Conservation (phyloP, 1,140 invertebrate genomes). For the Drosophila elegans region DNA sequence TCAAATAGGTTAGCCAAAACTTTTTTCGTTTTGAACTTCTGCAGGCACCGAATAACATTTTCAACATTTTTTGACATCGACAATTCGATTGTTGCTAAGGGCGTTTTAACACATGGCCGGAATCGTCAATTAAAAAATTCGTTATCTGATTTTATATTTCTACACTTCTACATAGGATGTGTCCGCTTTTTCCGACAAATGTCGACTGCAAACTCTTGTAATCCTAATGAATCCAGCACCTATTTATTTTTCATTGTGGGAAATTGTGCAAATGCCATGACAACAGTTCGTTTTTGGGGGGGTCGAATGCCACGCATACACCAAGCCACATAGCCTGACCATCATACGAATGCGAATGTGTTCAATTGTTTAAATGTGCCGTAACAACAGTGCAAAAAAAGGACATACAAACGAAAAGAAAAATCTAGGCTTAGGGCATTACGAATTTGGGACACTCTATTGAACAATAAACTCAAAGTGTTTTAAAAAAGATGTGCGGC, state of each 20-base stretch:
- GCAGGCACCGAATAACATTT: neutral
- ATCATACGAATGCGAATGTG: conserved; percentile 51
- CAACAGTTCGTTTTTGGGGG: conserved; percentile 64
- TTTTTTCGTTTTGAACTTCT: too few species aligned
- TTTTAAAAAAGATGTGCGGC: too few species aligned
- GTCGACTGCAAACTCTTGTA: conserved; percentile 61
- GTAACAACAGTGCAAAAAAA: conserved; percentile 63
- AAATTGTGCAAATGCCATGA: conserved; percentile 81
- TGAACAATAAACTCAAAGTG: too few species aligned
- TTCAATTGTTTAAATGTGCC: conserved; percentile 82
- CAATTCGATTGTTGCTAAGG: neutral
- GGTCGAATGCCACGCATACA: conserved; percentile 28
- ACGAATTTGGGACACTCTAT: conserved; percentile 2
- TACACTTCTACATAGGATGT: conserved; percentile 11
- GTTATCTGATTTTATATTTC: conserved; percentile 8
- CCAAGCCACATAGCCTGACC: conserved; percentile 12
- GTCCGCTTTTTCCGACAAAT: conserved; percentile 33
- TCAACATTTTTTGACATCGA: neutral
- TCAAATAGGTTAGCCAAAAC: too few species aligned
- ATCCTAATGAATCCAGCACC: conserved; percentile 82
- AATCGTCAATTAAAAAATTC: conserved; percentile 1
- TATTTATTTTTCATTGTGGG: conserved; percentile 82
- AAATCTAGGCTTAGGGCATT: neutral
- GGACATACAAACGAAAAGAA: conserved; percentile 18
- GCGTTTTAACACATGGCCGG: neutral